Evolutionary conservation across 2,797 vertebrate genomes (phyloP).

Genomic region (Myotis myotis): DNA sequence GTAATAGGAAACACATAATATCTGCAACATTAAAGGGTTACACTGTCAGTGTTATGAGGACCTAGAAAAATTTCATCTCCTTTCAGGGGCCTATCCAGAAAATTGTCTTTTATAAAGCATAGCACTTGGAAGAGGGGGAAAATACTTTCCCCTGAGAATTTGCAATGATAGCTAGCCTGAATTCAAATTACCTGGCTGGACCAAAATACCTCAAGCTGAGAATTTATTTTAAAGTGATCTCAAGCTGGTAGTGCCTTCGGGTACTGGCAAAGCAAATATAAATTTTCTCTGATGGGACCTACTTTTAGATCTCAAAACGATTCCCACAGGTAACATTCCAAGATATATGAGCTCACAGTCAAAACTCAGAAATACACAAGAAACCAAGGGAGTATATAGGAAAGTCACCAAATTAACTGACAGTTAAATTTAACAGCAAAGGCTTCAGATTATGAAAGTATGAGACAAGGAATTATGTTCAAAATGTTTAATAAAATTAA

Average conservation of each 20-base stretch:
- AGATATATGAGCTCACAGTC: neutral
- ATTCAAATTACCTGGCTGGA: constrained; percentile 7
- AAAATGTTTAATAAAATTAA: constrained; percentile 47
- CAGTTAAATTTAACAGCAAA: neutral
- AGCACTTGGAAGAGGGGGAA: constrained; percentile 26
- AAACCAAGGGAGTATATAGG: neutral
- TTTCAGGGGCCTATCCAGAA: constrained; percentile 53
- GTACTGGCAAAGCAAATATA: constrained; percentile 49
- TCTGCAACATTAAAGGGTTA: neutral
- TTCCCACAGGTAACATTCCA: constrained; percentile 11
- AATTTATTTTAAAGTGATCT: constrained; percentile 64
- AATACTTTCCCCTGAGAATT: constrained; percentile 14
- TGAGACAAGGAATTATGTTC: neutral
- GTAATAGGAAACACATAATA: neutral
- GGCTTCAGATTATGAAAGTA: neutral
- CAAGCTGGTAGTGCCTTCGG: constrained; percentile 41
- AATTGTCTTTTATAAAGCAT: constrained; percentile 42
- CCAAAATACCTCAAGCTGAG: constrained; percentile 42
- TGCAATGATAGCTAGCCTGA: neutral
- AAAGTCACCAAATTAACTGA: neutral
- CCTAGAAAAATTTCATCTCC: constrained; percentile 1
- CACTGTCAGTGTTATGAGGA: neutral
- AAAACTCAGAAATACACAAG: constrained; percentile 45
- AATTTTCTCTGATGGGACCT: constrained; percentile 41
- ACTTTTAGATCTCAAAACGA: constrained; percentile 46